phyloP scores from a whole-genome alignment of 2,113 vertebrate species.

The Smithornis capensis region DNA sequence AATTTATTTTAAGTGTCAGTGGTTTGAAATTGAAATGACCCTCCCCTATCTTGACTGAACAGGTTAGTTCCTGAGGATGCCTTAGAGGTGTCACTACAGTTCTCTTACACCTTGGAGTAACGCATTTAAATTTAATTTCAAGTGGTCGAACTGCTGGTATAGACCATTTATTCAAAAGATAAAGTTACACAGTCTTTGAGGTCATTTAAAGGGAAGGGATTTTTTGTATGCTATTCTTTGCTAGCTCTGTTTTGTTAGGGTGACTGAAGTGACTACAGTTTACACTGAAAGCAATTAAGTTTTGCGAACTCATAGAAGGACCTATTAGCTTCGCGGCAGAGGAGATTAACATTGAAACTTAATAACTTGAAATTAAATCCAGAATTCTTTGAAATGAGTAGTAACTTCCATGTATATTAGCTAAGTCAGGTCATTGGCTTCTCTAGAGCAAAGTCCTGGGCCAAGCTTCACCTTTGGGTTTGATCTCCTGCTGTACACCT shows the following conservation, averaged over 20 bases:
- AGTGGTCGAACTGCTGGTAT: not conserved
- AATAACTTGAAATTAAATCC: not conserved
- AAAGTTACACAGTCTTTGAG: not conserved
- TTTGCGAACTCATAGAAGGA: not conserved
- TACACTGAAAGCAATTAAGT: not conserved
- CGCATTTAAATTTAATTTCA: not conserved
- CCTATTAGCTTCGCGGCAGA: not conserved
- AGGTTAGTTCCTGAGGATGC: not conserved
- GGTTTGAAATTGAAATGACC: not conserved
- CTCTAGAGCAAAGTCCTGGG: not conserved
- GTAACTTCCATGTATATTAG: not conserved
- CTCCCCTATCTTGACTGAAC: not conserved
- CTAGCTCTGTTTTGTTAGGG: not conserved
- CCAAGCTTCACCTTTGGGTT: not conserved
- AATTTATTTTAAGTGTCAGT: not conserved
- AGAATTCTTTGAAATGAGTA: not conserved
- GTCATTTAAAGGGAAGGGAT: not conserved
- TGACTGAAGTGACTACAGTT: fast-evolving
- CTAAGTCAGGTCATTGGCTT: not conserved
- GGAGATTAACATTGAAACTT: not conserved
- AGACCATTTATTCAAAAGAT: not conserved
- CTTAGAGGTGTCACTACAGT: not conserved
- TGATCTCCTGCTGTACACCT: not conserved
- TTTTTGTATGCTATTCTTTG: not conserved
- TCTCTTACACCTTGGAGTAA: not conserved